Evolutionary conservation across 2,797 vertebrate genomes (phyloP).

Genomic region (Oryzias dopingdopingensis): DNA sequence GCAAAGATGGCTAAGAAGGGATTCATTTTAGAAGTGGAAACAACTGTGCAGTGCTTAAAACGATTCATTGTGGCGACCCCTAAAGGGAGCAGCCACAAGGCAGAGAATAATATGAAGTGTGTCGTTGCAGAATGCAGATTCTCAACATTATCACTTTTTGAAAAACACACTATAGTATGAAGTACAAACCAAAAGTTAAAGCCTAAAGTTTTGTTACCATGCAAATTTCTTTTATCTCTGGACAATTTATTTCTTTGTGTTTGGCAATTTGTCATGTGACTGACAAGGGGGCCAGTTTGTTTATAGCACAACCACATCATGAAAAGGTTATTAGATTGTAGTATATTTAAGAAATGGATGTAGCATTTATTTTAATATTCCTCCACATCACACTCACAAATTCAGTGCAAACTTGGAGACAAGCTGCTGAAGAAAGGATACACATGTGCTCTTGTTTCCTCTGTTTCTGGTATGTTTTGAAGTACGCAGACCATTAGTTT

Average conservation of each 20-base stretch:
- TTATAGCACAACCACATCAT: conserved; percentile 16
- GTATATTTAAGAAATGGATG: conserved; percentile 27
- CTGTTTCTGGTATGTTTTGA: conserved; percentile 66
- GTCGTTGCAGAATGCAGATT: no score
- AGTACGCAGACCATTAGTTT: conserved; percentile 70
- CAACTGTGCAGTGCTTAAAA: no score
- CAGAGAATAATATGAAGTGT: no score
- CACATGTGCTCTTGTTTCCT: conserved; percentile 58
- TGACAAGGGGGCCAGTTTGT: conserved; percentile 2
- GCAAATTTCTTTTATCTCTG: no score
- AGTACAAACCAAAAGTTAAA: no score
- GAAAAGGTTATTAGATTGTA: conserved; percentile 26
- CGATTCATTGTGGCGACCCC: no score
- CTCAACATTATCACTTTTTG: no score
- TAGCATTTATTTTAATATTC: conserved; percentile 43
- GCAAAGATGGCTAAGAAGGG: no score
- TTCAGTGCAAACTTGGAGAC: conserved; percentile 45
- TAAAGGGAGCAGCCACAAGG: no score
- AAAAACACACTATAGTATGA: background rate
- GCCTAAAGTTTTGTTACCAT: no score
- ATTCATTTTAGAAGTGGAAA: no score
- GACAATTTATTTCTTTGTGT: no score
- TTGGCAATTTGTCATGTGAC: background rate
- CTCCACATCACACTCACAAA: conserved; percentile 47
- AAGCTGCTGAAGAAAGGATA: conserved; percentile 41